A percentile compares a stretch with the other conserved stretches of the same genome.
Conservation (phyloP, 2,888 invertebrate genomes). For the Calameuta idolon region DNA sequence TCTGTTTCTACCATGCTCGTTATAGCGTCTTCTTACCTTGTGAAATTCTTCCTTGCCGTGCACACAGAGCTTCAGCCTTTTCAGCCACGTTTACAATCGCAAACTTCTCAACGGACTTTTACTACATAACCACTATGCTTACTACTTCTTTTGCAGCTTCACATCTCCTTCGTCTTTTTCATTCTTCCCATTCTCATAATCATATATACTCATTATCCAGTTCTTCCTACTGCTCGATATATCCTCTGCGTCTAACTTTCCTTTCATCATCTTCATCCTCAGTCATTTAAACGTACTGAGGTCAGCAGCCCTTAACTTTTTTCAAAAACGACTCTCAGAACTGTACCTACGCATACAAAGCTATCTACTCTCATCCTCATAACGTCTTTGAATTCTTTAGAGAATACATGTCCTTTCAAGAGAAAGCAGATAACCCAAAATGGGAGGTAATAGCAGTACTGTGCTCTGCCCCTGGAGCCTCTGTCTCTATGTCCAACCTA, state of each 20-base stretch:
- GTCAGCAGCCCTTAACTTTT: not conserved
- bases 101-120: not conserved
- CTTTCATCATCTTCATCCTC: not conserved
- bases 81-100: not conserved
- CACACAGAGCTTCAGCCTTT: not conserved
- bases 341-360: not conserved
- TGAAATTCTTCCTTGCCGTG: not conserved
- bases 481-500: not conserved
- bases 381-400: not conserved
- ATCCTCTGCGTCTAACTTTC: not conserved
- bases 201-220: not conserved
- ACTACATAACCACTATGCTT: not conserved
- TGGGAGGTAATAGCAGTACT: not conserved
- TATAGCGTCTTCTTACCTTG: not conserved
- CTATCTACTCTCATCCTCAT: not conserved
- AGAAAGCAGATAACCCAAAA: not conserved
- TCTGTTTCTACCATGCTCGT: not conserved
- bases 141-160: not conserved
- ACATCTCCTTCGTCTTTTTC: slow-evolving; percentile 9
- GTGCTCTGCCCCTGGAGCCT: not conserved
- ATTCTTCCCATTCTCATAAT: not conserved
- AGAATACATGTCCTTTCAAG: not conserved
- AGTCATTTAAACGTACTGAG: not conserved
- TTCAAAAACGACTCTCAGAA: not conserved
- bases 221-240: not conserved